Evolutionary conservation across 92 coral and sea anemone species (phyloP).

Genomic region (Porites lobata): DNA sequence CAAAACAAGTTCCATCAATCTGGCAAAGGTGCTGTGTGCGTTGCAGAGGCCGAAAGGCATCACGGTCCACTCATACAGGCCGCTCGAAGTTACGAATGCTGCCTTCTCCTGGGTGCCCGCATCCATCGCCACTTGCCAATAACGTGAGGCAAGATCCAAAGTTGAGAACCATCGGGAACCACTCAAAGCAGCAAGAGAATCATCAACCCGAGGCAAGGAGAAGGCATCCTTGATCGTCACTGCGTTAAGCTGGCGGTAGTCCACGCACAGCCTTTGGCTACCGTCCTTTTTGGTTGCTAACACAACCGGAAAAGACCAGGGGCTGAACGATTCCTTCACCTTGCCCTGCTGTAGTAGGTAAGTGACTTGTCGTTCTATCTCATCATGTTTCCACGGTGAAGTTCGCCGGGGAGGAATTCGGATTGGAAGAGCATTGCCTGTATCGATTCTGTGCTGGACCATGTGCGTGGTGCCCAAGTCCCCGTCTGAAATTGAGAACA

Average conservation of each 20-base stretch:
- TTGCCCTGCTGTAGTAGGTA: constrained; percentile 37
- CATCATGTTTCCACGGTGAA: constrained; percentile 57
- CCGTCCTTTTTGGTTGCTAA: constrained; percentile 53
- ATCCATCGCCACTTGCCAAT: background rate
- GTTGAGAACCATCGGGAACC: constrained; percentile 41
- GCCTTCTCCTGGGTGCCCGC: constrained; percentile 14
- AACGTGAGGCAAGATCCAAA: constrained; percentile 27
- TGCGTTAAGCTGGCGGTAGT: constrained; percentile 53
- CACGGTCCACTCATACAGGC: background rate
- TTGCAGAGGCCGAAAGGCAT: no score
- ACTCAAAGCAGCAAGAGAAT: constrained; percentile 45
- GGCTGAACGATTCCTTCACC: constrained; percentile 1
- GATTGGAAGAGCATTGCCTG: constrained; percentile 41
- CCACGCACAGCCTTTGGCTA: constrained; percentile 36
- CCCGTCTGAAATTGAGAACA: no score
- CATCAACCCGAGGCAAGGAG: background rate
- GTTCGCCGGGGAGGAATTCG: constrained; percentile 47
- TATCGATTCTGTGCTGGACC: constrained; percentile 36
- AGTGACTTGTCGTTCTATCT: constrained; percentile 29
- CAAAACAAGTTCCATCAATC: no score
- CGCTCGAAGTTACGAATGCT: constrained; percentile 20
- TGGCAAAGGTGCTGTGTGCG: no score
- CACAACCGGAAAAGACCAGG: no score
- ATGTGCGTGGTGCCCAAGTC: no score
- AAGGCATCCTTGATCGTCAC: background rate